These are phyloP conservation scores for Aurelia aurita DNA, from an alignment of 30 jellyfish, hydroid and myxozoan species.

Conservation along the genomic window DNA sequence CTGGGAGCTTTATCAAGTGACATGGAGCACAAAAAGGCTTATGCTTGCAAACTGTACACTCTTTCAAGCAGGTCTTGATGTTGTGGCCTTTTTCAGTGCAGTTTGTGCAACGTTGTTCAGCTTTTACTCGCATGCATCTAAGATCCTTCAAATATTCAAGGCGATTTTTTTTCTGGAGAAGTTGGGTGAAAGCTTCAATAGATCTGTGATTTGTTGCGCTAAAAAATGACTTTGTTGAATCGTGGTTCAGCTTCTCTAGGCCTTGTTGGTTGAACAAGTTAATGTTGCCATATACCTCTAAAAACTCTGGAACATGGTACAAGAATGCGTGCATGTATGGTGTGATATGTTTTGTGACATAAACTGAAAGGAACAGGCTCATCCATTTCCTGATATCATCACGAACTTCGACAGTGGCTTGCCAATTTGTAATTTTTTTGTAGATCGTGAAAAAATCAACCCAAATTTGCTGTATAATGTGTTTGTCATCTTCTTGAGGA, in stretches of 20 bases:
- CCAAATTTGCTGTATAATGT: slow-evolving; percentile 28
- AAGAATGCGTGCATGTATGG: slow-evolving; percentile 25
- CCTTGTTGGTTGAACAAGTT: slow-evolving; percentile 18
- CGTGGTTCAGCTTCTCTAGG: slow-evolving; percentile 7
- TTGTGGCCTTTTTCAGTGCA: slow-evolving; percentile 33
- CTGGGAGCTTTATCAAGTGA: slow-evolving; percentile 8
- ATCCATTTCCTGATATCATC: neutral
- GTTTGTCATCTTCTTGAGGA: neutral
- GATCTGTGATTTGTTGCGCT: slow-evolving; percentile 7
- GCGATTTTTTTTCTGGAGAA: slow-evolving; percentile 22
- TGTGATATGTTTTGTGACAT: slow-evolving; percentile 24
- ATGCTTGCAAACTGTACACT: neutral
- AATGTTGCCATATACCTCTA: slow-evolving; percentile 8
- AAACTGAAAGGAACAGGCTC: neutral
- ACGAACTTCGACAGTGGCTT: neutral
- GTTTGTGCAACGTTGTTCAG: slow-evolving; percentile 14
- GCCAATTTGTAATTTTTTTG: neutral
- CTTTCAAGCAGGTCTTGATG: slow-evolving; percentile 31
- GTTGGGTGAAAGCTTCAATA: neutral
- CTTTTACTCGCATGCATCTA: slow-evolving; percentile 26
- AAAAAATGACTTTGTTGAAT: neutral
- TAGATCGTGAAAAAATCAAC: slow-evolving; percentile 6
- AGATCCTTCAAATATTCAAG: slow-evolving; percentile 12
- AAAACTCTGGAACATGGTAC: slow-evolving; percentile 21
- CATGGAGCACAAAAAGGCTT: slow-evolving; percentile 9